Evolutionary conservation across 1,140 invertebrate species (phyloP), one percentile per base, ranked within the genome.

Genomic region (Copidosoma floridanum): DNA sequence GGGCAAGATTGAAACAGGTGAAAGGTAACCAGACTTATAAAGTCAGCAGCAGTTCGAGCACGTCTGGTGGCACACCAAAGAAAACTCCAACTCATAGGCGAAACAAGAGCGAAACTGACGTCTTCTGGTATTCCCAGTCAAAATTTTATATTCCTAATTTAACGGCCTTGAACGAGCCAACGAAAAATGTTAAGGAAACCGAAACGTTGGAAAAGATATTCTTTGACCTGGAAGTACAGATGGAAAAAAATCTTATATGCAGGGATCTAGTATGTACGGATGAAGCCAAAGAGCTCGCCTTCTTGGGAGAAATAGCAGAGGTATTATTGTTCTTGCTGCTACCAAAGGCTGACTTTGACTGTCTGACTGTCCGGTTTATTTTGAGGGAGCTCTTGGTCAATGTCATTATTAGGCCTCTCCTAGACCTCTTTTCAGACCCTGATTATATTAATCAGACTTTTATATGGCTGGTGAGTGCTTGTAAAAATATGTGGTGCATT

Each of bases 361-460:
- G 92, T 77, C 85, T 90, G 69, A 85, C 92, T 26, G 82, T 93
- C 41, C 83, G 90, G 66, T 85, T 87, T 69, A 83, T 95, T 51
- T 78, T 92, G 32, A 83, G 92, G 72, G 93, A 95, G 76, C 83
- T 97, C 41, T 82, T 95, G 67, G 86, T 90, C 20, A 88, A 91
- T 68, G 84, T 86, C 65, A 85, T 97, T 41, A 85, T 97, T 57
- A 81, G 86, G 64, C 92, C 94, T 5, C 77, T 94, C 4, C 82
- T 97, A 38, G 83, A 90, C 73, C 81, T 93, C 67, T 79, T 97
- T 47, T 92, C 92, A 26, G 93, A 97, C 81, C 94, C 95, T 57
- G 93, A 97, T 84, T 96, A 94, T 76, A 89, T 98, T 65, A 97
- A 97, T 83, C 90, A 94, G 81, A 85, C 87, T 52, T 89, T 95